Conservation (phyloP, 2,797 vertebrate species). For the Cercopithecus mitis region DNA sequence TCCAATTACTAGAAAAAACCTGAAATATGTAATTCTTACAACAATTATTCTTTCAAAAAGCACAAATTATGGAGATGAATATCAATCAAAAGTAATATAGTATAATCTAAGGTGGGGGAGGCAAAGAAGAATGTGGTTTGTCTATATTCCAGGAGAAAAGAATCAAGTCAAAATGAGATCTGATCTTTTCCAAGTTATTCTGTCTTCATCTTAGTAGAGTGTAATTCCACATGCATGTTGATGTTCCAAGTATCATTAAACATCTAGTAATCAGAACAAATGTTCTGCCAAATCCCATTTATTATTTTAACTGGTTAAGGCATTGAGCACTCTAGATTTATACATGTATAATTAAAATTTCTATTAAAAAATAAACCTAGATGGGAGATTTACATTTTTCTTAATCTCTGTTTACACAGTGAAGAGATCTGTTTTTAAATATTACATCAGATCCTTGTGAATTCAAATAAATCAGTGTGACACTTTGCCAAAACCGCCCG, state of each 20-base stretch:
- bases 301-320: constrained; percentile 79
- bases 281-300: constrained; percentile 78
- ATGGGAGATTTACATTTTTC: constrained; percentile 65
- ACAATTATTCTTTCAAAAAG: constrained; percentile 69
- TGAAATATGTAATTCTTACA: constrained; percentile 58
- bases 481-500: constrained; percentile 58
- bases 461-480: constrained; percentile 59
- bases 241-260: constrained; percentile 77
- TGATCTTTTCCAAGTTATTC: constrained; percentile 69
- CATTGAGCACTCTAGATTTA: constrained; percentile 72
- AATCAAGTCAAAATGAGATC: constrained; percentile 65
- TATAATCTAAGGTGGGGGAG: constrained; percentile 38
- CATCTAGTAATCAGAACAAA: constrained; percentile 77
- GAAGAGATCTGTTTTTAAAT: constrained; percentile 62
- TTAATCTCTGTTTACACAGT: constrained; percentile 71
- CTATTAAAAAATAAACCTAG: constrained; percentile 68
- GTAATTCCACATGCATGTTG: constrained; percentile 72
- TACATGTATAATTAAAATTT: constrained; percentile 77
- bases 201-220: constrained; percentile 59
- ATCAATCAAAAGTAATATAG: constrained; percentile 65
- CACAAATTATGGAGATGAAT: constrained; percentile 57
- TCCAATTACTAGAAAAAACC: constrained; percentile 57
- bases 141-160: constrained; percentile 62
- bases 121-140: constrained; percentile 59
- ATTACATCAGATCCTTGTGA: constrained; percentile 57